phyloP scores from a whole-genome alignment of 2,113 vertebrate genomes.

The Panthera tigris region DNA sequence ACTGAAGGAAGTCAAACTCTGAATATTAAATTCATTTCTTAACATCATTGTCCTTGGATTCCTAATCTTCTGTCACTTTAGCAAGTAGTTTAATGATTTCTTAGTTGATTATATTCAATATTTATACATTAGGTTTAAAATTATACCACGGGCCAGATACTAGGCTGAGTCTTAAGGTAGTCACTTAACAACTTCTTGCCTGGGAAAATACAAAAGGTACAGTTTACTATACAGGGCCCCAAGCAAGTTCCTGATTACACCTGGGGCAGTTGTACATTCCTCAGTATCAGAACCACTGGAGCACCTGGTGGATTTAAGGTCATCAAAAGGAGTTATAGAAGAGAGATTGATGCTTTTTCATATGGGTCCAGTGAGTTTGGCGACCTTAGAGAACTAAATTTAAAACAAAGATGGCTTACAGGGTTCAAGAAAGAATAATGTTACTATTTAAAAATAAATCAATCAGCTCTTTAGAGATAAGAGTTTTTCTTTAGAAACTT shows the following conservation, averaged over 20 bases:
- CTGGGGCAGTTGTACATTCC: neutral
- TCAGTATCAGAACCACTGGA: neutral
- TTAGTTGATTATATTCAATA: neutral
- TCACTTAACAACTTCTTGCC: neutral
- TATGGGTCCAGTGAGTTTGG: neutral
- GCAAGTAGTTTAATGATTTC: neutral
- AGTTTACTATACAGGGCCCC: neutral
- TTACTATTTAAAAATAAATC: constrained; percentile 58
- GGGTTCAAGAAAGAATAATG: neutral
- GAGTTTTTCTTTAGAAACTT: constrained; percentile 64
- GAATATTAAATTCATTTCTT: neutral
- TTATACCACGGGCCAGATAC: neutral
- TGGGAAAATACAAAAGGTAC: neutral
- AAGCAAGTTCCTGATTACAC: neutral
- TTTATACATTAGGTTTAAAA: neutral
- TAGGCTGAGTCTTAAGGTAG: neutral
- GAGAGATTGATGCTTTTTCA: neutral
- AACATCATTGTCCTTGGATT: neutral
- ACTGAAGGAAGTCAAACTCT: neutral
- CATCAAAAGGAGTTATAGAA: neutral
- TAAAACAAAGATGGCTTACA: constrained; percentile 29
- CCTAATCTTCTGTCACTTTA: neutral
- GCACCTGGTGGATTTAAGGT: neutral
- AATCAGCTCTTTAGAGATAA: constrained; percentile 58
- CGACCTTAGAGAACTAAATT: constrained; percentile 28